Percentiles rank a stretch among this genome's conserved stretches.
These are phyloP conservation scores for Natator depressus DNA, from an alignment of 2,113 vertebrate species.

Conservation along the genomic window DNA sequence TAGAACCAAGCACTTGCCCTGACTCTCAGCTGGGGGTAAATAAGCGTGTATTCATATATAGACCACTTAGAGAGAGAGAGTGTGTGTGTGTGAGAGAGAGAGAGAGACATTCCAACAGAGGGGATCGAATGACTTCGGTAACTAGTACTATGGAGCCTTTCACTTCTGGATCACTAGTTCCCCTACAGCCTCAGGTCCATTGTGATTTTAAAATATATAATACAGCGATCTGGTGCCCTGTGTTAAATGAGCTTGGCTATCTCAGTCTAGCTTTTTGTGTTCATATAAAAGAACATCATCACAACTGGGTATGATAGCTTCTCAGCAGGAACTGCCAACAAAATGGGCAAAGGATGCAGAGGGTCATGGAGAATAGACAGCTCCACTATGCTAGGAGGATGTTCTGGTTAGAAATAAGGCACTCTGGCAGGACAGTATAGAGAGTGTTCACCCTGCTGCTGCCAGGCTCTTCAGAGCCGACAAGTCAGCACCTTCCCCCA, in stretches of 20 bases:
- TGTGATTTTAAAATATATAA: background rate
- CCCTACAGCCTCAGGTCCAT: background rate
- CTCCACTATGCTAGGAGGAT: background rate
- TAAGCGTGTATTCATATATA: background rate
- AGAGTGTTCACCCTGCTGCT: background rate
- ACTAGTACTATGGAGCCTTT: background rate
- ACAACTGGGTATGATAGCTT: background rate
- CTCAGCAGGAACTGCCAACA: background rate
- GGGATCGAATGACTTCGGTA: background rate
- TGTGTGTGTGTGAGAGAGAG: background rate
- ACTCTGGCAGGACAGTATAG: background rate
- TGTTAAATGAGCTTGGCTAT: background rate
- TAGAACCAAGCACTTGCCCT: background rate
- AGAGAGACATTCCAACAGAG: background rate
- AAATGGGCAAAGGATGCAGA: background rate
- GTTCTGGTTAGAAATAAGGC: background rate
- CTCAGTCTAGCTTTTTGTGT: background rate
- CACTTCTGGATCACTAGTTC: background rate
- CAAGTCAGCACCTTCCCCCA: background rate
- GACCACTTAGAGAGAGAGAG: background rate
- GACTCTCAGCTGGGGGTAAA: background rate
- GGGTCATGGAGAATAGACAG: background rate
- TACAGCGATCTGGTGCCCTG: rapidly evolving
- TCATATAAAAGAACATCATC: background rate
- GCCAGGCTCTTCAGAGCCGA: background rate